Base-by-base conservation (phyloP, 2,888 invertebrate genomes). In the Noctua fimbriata region DNA sequence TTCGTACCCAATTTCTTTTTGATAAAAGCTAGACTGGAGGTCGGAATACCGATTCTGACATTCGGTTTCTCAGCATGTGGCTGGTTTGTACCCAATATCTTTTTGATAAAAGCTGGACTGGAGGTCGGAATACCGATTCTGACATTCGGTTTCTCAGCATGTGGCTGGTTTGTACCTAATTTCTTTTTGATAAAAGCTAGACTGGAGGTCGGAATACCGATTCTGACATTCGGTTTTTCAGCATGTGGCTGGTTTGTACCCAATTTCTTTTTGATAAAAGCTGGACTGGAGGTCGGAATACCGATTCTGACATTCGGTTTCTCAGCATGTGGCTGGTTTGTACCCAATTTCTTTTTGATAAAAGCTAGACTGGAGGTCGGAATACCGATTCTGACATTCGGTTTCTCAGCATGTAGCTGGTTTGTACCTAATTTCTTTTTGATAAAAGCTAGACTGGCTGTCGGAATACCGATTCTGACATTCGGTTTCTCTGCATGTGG, bases 181-280 rank as follows among this genome's bases (percentile, higher is more conserved):
- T 52, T 21, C 0, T 24, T 60, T 60, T 28, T 28, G 16, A 28
- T 60, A 28, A 60, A 28, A 28, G 60, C 2, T 6, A 55, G 24
- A 24, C 3, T 24, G 24, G 3, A 10, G 1, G 14, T 9, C 21
- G 1, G 2, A n/a, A n/a, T n/a, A n/a, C n/a, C n/a, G n/a, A n/a
- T n/a, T n/a, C n/a, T n/a, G n/a, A n/a, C n/a, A n/a, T n/a, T n/a
- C 9, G 24, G 52, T 24, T 52, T 24, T 9, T 24, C 21, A 52
- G 21, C 24, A 24, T 24, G 21, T 21, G 24, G 21, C 52, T 24
- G 52, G 52, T 52, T 3, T 55, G 1, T 55, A 55, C 24, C 52
- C 21, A 52, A 52, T 52, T 52, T 21, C 0, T 24, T 60, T 60
- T 28, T 28, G 16, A 28, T 60, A 28, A 60, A 28, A 28, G 60